These are phyloP conservation scores for Papilio helenus DNA, from an alignment of 1,140 invertebrate genomes.

Conservation along the genomic window DNA sequence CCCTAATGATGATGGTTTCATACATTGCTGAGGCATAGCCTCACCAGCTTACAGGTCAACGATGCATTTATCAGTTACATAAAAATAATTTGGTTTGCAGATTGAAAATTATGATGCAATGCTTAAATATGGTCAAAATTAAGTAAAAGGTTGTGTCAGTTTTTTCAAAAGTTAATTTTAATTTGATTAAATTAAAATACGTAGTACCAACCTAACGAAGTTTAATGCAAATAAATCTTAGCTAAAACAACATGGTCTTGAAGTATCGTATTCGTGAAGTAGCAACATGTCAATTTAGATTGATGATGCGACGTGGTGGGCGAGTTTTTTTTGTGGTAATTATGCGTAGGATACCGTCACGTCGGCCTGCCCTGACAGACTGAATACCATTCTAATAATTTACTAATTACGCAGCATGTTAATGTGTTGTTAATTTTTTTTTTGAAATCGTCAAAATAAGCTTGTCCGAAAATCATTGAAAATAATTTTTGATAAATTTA, in stretches of 20 bases:
- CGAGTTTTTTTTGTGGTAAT: slow-evolving; percentile 69
- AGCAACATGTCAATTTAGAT: slow-evolving; percentile 66
- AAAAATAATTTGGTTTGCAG: too few species aligned
- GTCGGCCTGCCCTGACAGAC: slow-evolving; percentile 41
- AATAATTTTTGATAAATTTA: background rate
- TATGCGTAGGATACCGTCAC: slow-evolving; percentile 48
- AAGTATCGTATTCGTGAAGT: slow-evolving; percentile 45
- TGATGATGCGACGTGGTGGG: slow-evolving; percentile 63
- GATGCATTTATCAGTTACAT: too few species aligned
- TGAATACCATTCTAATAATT: slow-evolving; percentile 43
- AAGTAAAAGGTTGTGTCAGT: too few species aligned
- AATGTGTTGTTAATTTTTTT: background rate
- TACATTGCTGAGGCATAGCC: too few species aligned
- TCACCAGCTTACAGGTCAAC: too few species aligned
- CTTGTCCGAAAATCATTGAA: too few species aligned
- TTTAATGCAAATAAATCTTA: slow-evolving; percentile 29
- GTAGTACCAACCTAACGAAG: background rate
- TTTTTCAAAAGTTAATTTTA: too few species aligned
- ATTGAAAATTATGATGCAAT: too few species aligned
- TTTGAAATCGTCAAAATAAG: background rate
- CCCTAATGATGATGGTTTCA: too few species aligned
- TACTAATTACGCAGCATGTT: slow-evolving; percentile 42
- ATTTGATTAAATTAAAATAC: too few species aligned
- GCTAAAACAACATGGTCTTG: slow-evolving; percentile 37
- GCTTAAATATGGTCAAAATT: too few species aligned